Base-by-base conservation (phyloP, 2,888 invertebrate species). In the Aphodius sticticus region DNA sequence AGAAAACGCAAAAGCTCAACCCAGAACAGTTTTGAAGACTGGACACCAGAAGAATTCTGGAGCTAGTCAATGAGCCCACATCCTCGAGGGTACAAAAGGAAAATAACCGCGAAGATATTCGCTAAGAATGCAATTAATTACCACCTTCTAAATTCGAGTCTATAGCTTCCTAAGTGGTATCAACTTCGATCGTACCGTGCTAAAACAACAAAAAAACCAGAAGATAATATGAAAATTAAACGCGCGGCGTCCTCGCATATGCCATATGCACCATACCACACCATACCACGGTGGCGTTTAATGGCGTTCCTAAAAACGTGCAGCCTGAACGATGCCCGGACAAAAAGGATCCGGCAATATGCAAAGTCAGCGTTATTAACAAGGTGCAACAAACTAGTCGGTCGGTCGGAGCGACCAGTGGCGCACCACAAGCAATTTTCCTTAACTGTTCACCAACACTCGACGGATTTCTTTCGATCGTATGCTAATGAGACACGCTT, bases 351-450 rank as follows among this genome's bases (percentile, higher is more conserved):
- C 84, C 80, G 84, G 86, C 86, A 87, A 87, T 88, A 88, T 88
- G 88, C 88, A 88, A 87, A 88, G 88, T 88, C 88, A 88, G 87
- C 87, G 86, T 88, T 88, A 88, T 88, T 88, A 88, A 88, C 88
- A 88, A 88, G 88, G 87, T 88, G 87, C 88, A 87, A 87, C 88
- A 88, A 87, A 88, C 87, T 86, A 86, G 84, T 85, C 83, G 83
- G 80, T 81, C 82, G 26, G 3, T 3, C 76, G 78, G 12, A 2
- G 2, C 53, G 53, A 53, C 53, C 53, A 53, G 53, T 53, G 53
- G 53, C 53, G 53, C 53, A 53, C 53, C 53, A 53, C 53, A 53
- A 53, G 53, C 53, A 53, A 12, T 53, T 53, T 53, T 53, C 9
- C 53, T 53, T 53, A 53, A 53, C 53, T 53, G 53, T 53, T 53